phyloP scores from a whole-genome alignment of 2,113 vertebrate genomes.

The Colistium nudipinnis region DNA sequence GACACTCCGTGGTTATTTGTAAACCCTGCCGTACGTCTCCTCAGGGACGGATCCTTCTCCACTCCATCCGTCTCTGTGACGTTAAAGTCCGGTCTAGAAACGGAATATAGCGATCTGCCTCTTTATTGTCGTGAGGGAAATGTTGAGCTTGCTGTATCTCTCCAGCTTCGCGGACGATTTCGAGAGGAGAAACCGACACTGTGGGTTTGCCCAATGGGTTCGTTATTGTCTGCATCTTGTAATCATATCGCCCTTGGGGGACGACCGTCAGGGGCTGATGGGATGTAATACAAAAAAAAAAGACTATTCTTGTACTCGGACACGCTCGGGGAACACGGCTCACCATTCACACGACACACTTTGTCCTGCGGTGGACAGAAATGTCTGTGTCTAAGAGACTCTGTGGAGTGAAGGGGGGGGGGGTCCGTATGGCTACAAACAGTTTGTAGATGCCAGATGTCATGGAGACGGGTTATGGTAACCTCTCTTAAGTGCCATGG shows the following conservation, averaged over 20 bases:
- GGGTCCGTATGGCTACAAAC: constrained; percentile 58
- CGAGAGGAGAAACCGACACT: not conserved
- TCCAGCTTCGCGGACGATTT: not conserved
- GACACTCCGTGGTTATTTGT: constrained; percentile 62
- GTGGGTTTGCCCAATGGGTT: not conserved
- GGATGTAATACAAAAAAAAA: not conserved
- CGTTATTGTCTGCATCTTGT: not conserved
- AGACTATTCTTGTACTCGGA: not conserved
- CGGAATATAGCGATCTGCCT: too few relatives aligned
- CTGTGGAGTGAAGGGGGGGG: constrained; percentile 29
- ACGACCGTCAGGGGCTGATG: too few relatives aligned
- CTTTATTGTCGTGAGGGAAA: too few relatives aligned
- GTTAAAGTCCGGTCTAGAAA: not conserved
- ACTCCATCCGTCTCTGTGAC: constrained; percentile 45
- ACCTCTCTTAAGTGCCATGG: constrained; percentile 66
- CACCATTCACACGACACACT: constrained; percentile 7
- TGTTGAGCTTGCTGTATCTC: too few relatives aligned
- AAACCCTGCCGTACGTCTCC: constrained; percentile 49
- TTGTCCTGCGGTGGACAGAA: constrained; percentile 43
- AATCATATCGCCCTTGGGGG: not conserved
- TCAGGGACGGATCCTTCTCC: constrained; percentile 45
- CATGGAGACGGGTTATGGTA: constrained; percentile 65
- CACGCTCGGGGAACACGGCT: constrained; percentile 12
- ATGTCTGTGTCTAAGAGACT: constrained; percentile 35
- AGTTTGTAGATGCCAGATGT: constrained; percentile 67